Evolutionary conservation across 1,140 invertebrate genomes (phyloP), one percentile per base, ranked within the genome.

Genomic region (Saxidomus purpurata): DNA sequence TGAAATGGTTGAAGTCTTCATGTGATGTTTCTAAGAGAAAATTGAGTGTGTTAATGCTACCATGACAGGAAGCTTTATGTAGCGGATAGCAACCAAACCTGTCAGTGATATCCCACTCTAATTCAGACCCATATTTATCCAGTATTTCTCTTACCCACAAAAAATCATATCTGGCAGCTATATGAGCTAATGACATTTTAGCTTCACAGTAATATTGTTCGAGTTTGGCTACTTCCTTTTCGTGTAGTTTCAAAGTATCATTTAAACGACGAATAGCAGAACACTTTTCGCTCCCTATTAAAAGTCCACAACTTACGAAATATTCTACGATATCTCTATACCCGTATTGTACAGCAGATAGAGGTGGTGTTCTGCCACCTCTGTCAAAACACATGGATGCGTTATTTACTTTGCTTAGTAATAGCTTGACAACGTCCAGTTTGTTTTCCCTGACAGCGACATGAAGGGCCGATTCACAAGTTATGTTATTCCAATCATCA

Each of bases 391-490:
- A 80, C 11, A 17, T 11, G 1, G 77, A 6, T 1, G 34, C 13
- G 4, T 22, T 9, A 22, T 59, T 59, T 9, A 9, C 0, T 28
- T n/a, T 0, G 1, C 15, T 34, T 1, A 80, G 4, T 13, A 80
- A 22, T 22, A 55, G 0, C 9, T 59, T 52, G 1, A 80, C 43
- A 34, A 80, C 22, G 13, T 25, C 31, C 4, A 52, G 19, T 36
- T 80, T 36, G 34, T 80, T 80, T 49, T 59, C 28, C 15, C 77
- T 28, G n/a, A 80, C 43, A 36, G 77, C 77, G 1, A 55, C 17
- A 80, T 80, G 77, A 0, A 80, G 15, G 3, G 77, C 77, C 28
- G 43, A 52, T 34, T 80, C 77, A n/a, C 77, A 80, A 31, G 77
- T 22, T 8, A 80, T 49, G 34, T 34, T 36, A n/a, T 19, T 22